Percentiles rank a stretch among this genome's conserved stretches.
phyloP scores from a whole-genome alignment of 1,140 invertebrate species.

The Coptotermes formosanus region DNA sequence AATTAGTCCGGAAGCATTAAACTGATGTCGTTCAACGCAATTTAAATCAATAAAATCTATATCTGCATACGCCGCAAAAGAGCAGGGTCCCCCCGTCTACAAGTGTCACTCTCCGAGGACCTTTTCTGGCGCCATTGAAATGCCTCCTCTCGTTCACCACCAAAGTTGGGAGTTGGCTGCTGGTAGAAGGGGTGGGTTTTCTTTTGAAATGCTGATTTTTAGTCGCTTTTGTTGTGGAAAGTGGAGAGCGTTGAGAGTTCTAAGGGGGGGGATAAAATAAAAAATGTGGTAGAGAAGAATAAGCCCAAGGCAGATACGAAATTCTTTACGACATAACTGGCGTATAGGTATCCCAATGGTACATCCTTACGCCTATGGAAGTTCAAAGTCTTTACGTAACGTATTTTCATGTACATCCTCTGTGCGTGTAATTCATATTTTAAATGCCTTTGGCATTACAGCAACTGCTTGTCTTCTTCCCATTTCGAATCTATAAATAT shows the following conservation, averaged over 20 bases:
- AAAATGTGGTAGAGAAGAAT: not conserved
- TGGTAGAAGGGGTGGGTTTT: not conserved
- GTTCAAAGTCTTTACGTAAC: too few species aligned
- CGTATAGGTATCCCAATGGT: not conserved
- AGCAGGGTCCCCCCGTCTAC: not conserved
- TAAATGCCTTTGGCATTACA: too few species aligned
- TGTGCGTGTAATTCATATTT: too few species aligned
- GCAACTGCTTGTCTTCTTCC: too few species aligned
- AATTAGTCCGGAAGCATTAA: not conserved
- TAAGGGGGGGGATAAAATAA: not conserved
- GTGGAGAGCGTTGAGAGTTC: not conserved
- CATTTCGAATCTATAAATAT: too few species aligned
- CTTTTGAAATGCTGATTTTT: slow-evolving; percentile 7
- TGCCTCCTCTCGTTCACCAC: not conserved
- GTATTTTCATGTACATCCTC: too few species aligned
- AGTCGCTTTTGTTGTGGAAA: not conserved
- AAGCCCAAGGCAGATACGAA: not conserved
- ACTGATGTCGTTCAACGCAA: not conserved
- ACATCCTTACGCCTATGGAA: not conserved
- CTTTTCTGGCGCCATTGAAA: not conserved
- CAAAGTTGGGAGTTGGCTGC: not conserved
- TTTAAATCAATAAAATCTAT: not conserved
- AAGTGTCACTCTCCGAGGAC: not conserved
- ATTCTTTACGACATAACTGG: not conserved
- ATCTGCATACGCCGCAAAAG: not conserved